A percentile compares a stretch with the other conserved stretches of the same genome.
These are phyloP conservation scores for Taeniopygia guttata DNA, from an alignment of 2,797 vertebrate genomes.

Conservation along the genomic window DNA sequence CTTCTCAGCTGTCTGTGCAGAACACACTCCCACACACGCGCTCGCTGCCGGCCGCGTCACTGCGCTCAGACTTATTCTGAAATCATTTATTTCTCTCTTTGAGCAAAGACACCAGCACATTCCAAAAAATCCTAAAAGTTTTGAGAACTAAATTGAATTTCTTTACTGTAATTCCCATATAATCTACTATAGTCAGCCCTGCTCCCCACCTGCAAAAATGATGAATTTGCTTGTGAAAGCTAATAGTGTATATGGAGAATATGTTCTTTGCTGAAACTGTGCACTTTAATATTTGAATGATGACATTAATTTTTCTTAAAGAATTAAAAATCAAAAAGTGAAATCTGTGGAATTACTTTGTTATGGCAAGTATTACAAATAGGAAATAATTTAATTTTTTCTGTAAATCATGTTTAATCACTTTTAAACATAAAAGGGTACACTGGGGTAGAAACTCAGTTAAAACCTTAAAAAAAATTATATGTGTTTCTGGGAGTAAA, in stretches of 20 bases:
- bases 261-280: neutral
- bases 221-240: neutral
- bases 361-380: neutral
- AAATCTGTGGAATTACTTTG: neutral
- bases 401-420: slow-evolving; percentile 12
- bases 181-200: neutral
- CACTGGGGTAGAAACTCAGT: neutral
- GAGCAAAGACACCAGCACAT: neutral
- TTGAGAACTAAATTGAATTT: neutral
- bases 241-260: neutral
- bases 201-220: neutral
- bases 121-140: neutral
- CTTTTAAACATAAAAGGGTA: neutral
- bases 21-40: neutral
- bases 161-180: neutral
- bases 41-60: neutral
- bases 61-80: neutral
- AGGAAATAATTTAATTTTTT: slow-evolving; percentile 8
- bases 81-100: neutral
- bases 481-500: neutral
- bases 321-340: slow-evolving; percentile 6
- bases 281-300: slow-evolving; percentile 15
- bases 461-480: neutral
- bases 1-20: slow-evolving; percentile 26
- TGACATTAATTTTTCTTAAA: slow-evolving; percentile 4